Conservation (phyloP, 2,888 invertebrate genomes). For the Lampropteryx suffumata region DNA sequence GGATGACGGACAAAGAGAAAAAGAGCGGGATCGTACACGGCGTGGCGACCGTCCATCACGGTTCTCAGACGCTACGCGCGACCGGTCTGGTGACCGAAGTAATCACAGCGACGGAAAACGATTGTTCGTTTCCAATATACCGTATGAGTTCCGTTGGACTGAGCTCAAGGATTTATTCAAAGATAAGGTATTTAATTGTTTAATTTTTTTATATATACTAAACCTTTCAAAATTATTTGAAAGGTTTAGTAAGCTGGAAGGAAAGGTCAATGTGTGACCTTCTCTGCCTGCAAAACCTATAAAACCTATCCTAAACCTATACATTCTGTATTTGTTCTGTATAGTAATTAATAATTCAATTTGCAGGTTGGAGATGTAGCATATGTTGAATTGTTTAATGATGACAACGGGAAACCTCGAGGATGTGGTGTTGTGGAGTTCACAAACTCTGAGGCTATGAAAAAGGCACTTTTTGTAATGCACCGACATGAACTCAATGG, state of each 20-base stretch:
- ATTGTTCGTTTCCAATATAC: conserved; percentile 96
- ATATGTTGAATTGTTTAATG: conserved; percentile 97
- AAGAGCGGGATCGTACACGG: conserved; percentile 84
- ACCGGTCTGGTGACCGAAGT: conserved; percentile 69
- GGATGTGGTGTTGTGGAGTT: conserved; percentile 99
- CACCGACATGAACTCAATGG: conserved; percentile 96
- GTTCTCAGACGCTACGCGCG: conserved; percentile 80
- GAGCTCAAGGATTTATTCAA: conserved; percentile 97
- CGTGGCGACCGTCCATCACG: conserved; percentile 85
- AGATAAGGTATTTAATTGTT: conserved; percentile 76
- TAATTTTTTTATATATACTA: no score
- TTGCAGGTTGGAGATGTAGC: conserved; percentile 93
- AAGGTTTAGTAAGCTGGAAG: no score
- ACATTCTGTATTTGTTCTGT: no score
- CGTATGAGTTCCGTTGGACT: conserved; percentile 98
- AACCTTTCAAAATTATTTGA: no score
- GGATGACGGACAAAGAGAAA: conserved; percentile 69
- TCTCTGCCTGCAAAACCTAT: no score
- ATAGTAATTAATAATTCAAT: not conserved
- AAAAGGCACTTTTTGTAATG: conserved; percentile 96
- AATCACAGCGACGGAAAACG: conserved; percentile 75
- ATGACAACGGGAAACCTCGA: conserved; percentile 95
- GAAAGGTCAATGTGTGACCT: no score
- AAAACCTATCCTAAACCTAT: no score
- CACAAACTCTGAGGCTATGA: conserved; percentile 91